These are phyloP conservation scores for Hecatera dysodea DNA, from an alignment of 2,888 invertebrate species.

Conservation along the genomic window DNA sequence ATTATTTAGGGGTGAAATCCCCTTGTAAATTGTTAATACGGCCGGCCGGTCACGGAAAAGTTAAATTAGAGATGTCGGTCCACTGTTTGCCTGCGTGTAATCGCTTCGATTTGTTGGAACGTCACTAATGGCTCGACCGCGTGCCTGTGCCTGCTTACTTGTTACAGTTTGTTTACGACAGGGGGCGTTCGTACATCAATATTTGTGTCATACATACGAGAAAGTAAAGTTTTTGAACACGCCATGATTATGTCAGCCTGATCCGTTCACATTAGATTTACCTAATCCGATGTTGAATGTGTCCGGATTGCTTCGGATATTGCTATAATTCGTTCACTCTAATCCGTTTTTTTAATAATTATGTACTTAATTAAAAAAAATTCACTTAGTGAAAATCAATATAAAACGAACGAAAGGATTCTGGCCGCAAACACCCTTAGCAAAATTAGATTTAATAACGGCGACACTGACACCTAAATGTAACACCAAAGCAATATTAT, in stretches of 20 bases:
- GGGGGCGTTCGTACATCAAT: slow-evolving; percentile 51
- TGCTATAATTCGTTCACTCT: background rate
- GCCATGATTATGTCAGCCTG: slow-evolving; percentile 25
- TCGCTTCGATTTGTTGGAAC: slow-evolving; percentile 79
- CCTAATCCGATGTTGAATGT: background rate
- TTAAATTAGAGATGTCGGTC: slow-evolving; percentile 82
- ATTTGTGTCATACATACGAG: slow-evolving; percentile 35
- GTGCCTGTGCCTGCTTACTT: slow-evolving; percentile 59
- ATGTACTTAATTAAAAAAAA: background rate
- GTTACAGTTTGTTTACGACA: slow-evolving; percentile 59
- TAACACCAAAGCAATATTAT: too few species aligned
- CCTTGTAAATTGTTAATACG: slow-evolving; percentile 82
- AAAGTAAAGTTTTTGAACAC: slow-evolving; percentile 29
- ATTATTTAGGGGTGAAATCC: slow-evolving; percentile 86
- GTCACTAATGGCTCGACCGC: slow-evolving; percentile 73
- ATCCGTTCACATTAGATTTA: background rate
- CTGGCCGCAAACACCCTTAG: background rate
- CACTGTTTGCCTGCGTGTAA: slow-evolving; percentile 77
- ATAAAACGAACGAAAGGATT: background rate
- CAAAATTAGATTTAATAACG: background rate
- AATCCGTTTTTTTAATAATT: background rate
- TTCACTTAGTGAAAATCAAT: background rate
- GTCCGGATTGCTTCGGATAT: slow-evolving; percentile 4
- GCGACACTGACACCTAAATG: background rate
- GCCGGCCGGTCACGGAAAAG: slow-evolving; percentile 83